These are phyloP conservation scores for Tachystola acroxantha DNA, from an alignment of 2,888 invertebrate genomes.

Conservation along the genomic window DNA sequence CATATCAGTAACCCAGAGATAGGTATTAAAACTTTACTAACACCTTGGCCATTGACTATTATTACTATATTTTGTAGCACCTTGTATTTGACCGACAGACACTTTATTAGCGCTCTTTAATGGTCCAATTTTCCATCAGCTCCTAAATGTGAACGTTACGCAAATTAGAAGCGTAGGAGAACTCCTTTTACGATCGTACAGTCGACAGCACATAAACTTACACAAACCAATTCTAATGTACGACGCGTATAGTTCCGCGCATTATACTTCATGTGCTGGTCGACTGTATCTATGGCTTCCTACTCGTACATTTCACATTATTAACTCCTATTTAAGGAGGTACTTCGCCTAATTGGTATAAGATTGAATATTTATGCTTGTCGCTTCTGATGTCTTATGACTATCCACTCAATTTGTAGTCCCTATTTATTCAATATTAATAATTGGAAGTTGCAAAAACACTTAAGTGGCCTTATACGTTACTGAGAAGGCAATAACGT, in stretches of 20 bases:
- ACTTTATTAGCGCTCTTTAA: slow-evolving; percentile 7
- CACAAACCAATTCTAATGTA: not conserved
- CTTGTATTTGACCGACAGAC: too few relatives aligned
- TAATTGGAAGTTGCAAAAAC: slow-evolving; percentile 1
- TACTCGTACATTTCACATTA: slow-evolving; percentile 1
- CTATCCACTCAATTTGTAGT: slow-evolving; percentile 3
- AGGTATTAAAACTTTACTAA: too few relatives aligned
- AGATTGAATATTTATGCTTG: slow-evolving; percentile 6
- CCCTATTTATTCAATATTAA: slow-evolving; percentile 8
- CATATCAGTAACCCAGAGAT: too few relatives aligned
- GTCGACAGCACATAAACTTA: too few relatives aligned
- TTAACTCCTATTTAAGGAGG: slow-evolving; percentile 1
- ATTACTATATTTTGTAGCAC: too few relatives aligned
- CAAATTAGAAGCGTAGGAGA: slow-evolving; percentile 18
- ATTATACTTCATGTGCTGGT: too few relatives aligned
- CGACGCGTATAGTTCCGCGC: too few relatives aligned
- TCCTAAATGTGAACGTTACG: slow-evolving; percentile 16
- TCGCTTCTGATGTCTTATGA: slow-evolving; percentile 3
- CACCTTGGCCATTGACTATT: too few relatives aligned
- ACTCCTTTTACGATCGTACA: slow-evolving; percentile 7
- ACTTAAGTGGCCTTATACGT: slow-evolving; percentile 5
- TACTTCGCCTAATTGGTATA: slow-evolving; percentile 1
- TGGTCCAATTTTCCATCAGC: slow-evolving; percentile 13
- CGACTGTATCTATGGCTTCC: too few relatives aligned
- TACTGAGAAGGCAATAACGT: not conserved